These are phyloP conservation scores for Tenthredo distinguenda DNA, from an alignment of 2,888 invertebrate genomes.

Conservation along the genomic window DNA sequence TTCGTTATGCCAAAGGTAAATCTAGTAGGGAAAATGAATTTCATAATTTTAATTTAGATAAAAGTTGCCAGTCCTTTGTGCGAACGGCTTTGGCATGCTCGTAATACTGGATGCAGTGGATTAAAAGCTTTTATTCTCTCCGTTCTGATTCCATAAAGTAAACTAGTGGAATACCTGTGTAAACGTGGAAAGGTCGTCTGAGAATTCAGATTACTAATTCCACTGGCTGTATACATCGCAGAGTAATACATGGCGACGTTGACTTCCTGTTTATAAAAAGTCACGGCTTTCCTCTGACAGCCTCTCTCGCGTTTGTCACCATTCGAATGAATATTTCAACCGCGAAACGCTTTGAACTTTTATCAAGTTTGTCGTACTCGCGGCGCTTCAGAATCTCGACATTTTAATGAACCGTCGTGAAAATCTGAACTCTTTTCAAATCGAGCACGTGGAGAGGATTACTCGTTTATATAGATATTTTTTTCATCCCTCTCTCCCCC, in stretches of 20 bases:
- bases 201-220: background rate
- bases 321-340: conserved; percentile 41
- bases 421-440: conserved; percentile 38
- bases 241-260: background rate
- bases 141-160: background rate
- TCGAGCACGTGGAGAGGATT: background rate
- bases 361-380: conserved; percentile 25
- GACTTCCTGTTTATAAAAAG: background rate
- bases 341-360: conserved; percentile 38
- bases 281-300: background rate
- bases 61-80: background rate
- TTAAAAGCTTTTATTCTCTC: background rate
- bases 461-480: background rate
- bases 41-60: background rate
- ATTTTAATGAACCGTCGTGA: conserved; percentile 37
- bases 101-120: background rate
- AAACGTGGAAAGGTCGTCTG: background rate
- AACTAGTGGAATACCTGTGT: background rate
- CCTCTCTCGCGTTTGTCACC: background rate
- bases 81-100: background rate
- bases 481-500: background rate
- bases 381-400: conserved; percentile 15
- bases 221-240: background rate
- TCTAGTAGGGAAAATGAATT: background rate
- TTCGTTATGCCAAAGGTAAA: background rate